A percentile compares a stretch with the other conserved stretches of the same genome.
These are phyloP conservation scores for Petroica traversi DNA, from an alignment of 2,113 vertebrate species.

Conservation along the genomic window DNA sequence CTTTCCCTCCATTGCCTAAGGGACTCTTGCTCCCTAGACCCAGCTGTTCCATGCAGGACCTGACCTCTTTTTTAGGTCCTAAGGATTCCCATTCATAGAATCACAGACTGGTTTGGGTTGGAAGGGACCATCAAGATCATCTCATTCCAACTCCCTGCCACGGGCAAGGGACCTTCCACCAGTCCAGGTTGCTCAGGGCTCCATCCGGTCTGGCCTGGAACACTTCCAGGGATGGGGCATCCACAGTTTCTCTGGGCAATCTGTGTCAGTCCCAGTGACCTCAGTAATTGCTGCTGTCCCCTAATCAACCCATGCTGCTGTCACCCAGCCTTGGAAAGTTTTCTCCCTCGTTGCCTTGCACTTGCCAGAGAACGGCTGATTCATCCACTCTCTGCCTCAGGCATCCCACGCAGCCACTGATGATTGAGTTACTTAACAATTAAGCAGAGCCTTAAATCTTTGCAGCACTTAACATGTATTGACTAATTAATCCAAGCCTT, in stretches of 20 bases:
- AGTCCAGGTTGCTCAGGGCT: background rate
- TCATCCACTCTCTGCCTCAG: constrained; percentile 15
- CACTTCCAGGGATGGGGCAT: background rate
- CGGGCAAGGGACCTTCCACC: background rate
- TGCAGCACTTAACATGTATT: constrained; percentile 44
- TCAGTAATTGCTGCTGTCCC: background rate
- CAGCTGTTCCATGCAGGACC: background rate
- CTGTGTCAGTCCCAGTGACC: background rate
- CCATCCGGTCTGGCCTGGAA: background rate
- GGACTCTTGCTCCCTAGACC: background rate
- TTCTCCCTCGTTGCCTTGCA: background rate
- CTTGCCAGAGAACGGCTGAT: constrained; percentile 18
- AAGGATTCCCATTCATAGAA: background rate
- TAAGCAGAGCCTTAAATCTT: constrained; percentile 51
- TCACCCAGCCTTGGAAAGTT: constrained; percentile 3
- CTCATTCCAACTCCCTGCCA: background rate
- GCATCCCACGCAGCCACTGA: constrained; percentile 48
- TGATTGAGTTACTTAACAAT: constrained; percentile 45
- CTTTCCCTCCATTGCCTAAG: background rate
- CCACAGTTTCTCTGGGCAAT: background rate
- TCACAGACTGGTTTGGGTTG: background rate
- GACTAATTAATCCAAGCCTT: constrained; percentile 52
- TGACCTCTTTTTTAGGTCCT: background rate
- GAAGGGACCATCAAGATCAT: background rate
- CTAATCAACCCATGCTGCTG: background rate